Conservation (phyloP, 2,797 vertebrate species). For the Furcifer pardalis region DNA sequence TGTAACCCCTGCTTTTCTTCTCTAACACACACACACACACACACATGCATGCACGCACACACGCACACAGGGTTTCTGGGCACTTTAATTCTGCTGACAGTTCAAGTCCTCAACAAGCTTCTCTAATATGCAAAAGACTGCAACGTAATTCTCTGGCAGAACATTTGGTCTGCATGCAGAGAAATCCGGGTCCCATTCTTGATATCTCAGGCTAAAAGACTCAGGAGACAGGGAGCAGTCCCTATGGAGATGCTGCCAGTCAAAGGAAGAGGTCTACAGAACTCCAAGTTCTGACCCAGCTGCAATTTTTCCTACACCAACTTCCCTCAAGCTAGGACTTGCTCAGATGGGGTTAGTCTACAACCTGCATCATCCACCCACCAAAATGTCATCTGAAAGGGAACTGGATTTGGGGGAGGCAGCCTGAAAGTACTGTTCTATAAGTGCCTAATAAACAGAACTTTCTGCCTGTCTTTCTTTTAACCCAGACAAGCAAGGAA, state of each 20-base stretch:
- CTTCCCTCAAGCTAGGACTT: background rate
- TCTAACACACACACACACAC: too few species aligned
- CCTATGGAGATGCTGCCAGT: background rate
- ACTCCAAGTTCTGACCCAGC: background rate
- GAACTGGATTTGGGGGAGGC: background rate
- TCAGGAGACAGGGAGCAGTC: background rate
- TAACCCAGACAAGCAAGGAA: background rate
- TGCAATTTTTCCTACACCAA: background rate
- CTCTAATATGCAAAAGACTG: background rate
- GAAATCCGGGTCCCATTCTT: too few species aligned
- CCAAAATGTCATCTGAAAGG: background rate
- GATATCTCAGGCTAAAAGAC: background rate
- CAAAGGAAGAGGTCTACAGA: too few species aligned
- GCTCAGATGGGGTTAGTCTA: background rate
- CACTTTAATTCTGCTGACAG: background rate
- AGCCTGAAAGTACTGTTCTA: too few species aligned
- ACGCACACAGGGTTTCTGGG: too few species aligned
- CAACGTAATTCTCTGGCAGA: background rate
- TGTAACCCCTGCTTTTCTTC: too few species aligned
- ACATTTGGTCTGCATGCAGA: background rate
- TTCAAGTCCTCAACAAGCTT: background rate
- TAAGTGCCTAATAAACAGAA: background rate
- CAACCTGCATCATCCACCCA: background rate
- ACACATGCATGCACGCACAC: too few species aligned
- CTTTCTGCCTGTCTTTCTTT: too few species aligned